Base-by-base conservation (phyloP, 2,888 invertebrate species). In the Toxonevra muliebris region DNA sequence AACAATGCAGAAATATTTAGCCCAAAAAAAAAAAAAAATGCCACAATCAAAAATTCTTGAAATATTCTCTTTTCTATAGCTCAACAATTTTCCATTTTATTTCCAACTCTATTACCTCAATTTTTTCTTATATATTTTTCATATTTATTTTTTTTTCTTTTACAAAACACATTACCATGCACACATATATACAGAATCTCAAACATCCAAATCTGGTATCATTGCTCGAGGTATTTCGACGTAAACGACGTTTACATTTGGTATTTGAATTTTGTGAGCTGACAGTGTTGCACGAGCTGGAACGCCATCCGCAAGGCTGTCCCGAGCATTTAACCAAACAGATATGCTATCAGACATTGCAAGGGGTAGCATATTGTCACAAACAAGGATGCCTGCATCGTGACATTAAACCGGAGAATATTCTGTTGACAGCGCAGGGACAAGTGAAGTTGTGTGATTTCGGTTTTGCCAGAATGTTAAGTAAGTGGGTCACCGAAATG, bases 251-350 rank as follows among this genome's bases (percentile, higher is more conserved):
- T 80, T 88, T 99, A 61, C 98, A 99, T 86, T 88, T 99, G 71
- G 99, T 99, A 42, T 99, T 99, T 87, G 98, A 99, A 87, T 98
- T 93, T 87, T 98, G 99, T 84, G 98, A 99, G 83, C 92, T 96
- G 81, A 99, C 98, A 1, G 94, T 99, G 68, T 89, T 99, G 63
- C 95, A 97, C 80, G 98, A 99, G 84, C 87, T 99, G 82, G 98
- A 99, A 84, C 92, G 94, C 80, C 93, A 96, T 87, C 96, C 97
- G 0, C 89, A 88, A 86, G 98, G 98, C 80, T 97, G 93, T 79
- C 96, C 97, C 1, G 97, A 97, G 81, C 87, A 91, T 66, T 88
- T 95, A 66, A 95, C 94, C 15, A 95, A 95, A 86, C 95, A 95
- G 86, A 95, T 98, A 67, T 91, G 94, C 69, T 97, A 95, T 91